Percentiles rank a stretch among this genome's conserved stretches.
phyloP scores from a whole-genome alignment of 2,888 invertebrate genomes.

The Cerceris rybyensis region DNA sequence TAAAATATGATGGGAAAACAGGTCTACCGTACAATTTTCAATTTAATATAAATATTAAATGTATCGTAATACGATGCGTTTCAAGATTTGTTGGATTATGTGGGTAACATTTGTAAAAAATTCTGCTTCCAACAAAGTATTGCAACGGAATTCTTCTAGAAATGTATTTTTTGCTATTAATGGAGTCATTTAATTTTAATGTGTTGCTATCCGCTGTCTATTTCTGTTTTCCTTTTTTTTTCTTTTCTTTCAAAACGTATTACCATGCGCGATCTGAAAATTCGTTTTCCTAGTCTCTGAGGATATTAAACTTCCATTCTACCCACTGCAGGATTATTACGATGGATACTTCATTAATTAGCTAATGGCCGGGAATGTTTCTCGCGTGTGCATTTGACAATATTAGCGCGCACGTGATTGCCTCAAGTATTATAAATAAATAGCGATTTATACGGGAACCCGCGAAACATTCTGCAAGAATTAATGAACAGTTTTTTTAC shows the following conservation, averaged over 20 bases:
- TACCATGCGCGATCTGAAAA: neutral
- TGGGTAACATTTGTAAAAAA: too few relatives aligned
- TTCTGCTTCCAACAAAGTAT: too few relatives aligned
- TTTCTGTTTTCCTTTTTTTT: neutral
- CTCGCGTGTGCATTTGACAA: neutral
- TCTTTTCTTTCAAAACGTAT: neutral
- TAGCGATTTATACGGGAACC: neutral
- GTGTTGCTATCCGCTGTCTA: neutral
- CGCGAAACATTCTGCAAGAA: neutral
- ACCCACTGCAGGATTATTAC: constrained; percentile 18
- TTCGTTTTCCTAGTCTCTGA: constrained; percentile 12
- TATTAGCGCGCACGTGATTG: neutral
- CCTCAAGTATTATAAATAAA: constrained; percentile 1
- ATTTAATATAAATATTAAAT: too few relatives aligned
- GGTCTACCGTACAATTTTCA: too few relatives aligned
- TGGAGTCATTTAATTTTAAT: too few relatives aligned
- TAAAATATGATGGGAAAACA: too few relatives aligned
- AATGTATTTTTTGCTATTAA: too few relatives aligned
- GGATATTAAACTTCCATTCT: constrained; percentile 32
- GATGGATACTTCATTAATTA: constrained; percentile 58
- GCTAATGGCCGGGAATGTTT: constrained; percentile 42
- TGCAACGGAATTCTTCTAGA: too few relatives aligned
- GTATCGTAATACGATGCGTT: too few relatives aligned
- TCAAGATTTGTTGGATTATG: too few relatives aligned
- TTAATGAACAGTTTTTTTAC: neutral